phyloP scores from a whole-genome alignment of 2,113 vertebrate genomes.

The Grammomys surdaster region DNA sequence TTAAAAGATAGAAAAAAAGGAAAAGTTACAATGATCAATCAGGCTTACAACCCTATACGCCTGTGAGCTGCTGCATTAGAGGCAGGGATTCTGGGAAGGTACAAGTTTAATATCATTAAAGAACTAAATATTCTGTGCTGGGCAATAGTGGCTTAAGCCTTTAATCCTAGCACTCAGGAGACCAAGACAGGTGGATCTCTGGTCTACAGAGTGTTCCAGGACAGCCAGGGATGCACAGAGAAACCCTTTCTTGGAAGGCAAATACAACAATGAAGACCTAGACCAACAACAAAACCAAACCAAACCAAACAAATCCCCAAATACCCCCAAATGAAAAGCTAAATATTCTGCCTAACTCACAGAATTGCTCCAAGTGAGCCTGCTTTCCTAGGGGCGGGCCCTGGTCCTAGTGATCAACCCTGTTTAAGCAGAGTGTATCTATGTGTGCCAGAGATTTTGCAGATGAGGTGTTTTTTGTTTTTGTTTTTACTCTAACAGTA shows the following conservation, averaged over 20 bases:
- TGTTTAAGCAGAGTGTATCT: neutral
- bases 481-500: neutral
- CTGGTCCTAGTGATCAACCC: neutral
- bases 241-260: too few relatives aligned
- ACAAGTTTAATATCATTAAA: neutral
- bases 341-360: neutral
- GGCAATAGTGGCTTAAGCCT: too few relatives aligned
- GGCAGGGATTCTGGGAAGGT: neutral
- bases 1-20: neutral
- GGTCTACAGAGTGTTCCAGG: too few relatives aligned
- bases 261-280: too few relatives aligned
- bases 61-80: neutral
- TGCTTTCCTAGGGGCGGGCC: neutral
- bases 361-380: neutral
- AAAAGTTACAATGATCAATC: neutral
- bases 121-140: too few relatives aligned
- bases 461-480: neutral
- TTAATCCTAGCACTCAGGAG: too few relatives aligned
- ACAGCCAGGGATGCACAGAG: too few relatives aligned
- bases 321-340: too few relatives aligned
- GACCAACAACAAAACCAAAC: too few relatives aligned
- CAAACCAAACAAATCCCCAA: too few relatives aligned
- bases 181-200: too few relatives aligned
- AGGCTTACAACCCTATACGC: neutral
- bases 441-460: neutral